These are phyloP conservation scores for Xenopus laevis DNA, from an alignment of 2,113 vertebrate species.

Conservation along the genomic window DNA sequence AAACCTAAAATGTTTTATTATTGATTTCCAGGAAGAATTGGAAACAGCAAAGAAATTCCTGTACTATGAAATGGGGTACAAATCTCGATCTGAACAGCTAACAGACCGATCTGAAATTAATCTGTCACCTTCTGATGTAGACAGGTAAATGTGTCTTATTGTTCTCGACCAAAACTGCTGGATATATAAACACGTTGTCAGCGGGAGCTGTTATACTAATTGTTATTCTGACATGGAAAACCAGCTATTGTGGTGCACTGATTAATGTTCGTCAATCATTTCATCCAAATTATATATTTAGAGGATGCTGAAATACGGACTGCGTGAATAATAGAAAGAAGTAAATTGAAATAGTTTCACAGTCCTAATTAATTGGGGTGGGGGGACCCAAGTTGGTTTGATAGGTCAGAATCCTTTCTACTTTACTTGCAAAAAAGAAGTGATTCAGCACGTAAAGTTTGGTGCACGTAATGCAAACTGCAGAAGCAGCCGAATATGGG, in stretches of 20 bases:
- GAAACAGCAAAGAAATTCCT: conserved; percentile 80
- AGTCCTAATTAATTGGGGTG: too few species aligned
- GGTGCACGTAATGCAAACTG: too few species aligned
- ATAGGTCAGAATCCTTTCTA: too few species aligned
- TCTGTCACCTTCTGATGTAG: conserved; percentile 74
- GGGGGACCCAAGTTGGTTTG: too few species aligned
- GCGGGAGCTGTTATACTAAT: background rate
- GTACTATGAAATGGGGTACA: conserved; percentile 96
- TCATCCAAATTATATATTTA: too few species aligned
- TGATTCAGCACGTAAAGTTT: too few species aligned
- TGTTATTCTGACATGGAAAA: background rate
- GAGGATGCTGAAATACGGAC: too few species aligned
- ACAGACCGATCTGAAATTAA: conserved; percentile 83
- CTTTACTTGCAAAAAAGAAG: too few species aligned
- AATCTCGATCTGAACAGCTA: conserved; percentile 87
- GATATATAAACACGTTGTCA: background rate
- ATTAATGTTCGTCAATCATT: background rate
- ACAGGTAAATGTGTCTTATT: conserved; percentile 68
- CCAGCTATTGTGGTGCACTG: background rate
- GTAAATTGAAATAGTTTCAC: too few species aligned
- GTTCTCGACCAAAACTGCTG: background rate
- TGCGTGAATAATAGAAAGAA: too few species aligned
- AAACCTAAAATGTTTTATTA: background rate
- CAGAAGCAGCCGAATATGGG: too few species aligned
- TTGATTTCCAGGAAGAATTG: conserved; percentile 75